A percentile compares a stretch with the other conserved stretches of the same genome.
Conservation (phyloP, 2,113 vertebrate genomes). For the Salminus brasiliensis region DNA sequence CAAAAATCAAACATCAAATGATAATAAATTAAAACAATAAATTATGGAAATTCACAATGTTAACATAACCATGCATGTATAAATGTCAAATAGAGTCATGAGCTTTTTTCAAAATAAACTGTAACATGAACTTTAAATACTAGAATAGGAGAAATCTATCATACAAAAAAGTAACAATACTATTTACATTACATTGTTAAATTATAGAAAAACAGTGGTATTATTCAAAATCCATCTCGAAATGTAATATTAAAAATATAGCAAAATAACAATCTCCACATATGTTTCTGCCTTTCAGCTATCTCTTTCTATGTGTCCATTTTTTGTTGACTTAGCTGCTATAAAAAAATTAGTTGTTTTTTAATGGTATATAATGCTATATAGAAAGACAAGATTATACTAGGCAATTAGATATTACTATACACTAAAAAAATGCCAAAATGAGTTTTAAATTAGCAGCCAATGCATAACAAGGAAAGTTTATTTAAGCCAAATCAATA, state of each 20-base stretch:
- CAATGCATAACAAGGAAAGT: too few relatives aligned
- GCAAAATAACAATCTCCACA: too few relatives aligned
- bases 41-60: constrained; percentile 96
- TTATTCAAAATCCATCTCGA: constrained; percentile 36
- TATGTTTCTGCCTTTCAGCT: too few relatives aligned
- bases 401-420: too few relatives aligned
- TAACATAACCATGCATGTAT: constrained; percentile 82
- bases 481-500: too few relatives aligned
- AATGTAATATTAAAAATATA: constrained; percentile 48
- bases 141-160: constrained; percentile 40
- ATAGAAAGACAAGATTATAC: too few relatives aligned
- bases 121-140: constrained; percentile 1
- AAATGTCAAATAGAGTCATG: constrained; percentile 61
- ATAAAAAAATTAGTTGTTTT: too few relatives aligned
- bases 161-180: constrained; percentile 46
- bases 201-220: constrained; percentile 45
- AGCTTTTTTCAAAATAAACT: constrained; percentile 47
- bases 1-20: constrained; percentile 97
- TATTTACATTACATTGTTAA: constrained; percentile 53
- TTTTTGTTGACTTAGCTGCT: too few relatives aligned
- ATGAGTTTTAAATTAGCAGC: too few relatives aligned
- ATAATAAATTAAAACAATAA: constrained; percentile 99
- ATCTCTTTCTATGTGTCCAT: too few relatives aligned
- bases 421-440: too few relatives aligned
- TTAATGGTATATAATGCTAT: too few relatives aligned